Conservation (phyloP, 37 sponge, comb jelly and placozoan species). For the Oopsacas minuta region DNA sequence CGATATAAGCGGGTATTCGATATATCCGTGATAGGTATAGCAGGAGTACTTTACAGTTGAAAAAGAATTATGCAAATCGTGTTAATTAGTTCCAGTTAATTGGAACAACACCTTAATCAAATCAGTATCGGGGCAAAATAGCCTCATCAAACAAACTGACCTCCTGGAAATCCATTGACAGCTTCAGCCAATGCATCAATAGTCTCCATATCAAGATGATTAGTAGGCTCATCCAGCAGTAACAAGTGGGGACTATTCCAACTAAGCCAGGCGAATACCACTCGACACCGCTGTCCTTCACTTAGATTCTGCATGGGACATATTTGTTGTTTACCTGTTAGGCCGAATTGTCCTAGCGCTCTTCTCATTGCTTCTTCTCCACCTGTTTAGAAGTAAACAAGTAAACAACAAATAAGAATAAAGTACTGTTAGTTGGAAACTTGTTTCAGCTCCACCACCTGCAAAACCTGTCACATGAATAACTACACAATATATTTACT, state of each 20-base stretch:
- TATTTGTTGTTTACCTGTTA: constrained; percentile 80
- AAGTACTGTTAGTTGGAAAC: too few relatives aligned
- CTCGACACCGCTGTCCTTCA: constrained; percentile 83
- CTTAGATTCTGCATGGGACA: constrained; percentile 81
- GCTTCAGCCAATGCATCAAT: constrained; percentile 85
- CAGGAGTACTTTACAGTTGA: too few relatives aligned
- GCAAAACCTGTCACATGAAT: too few relatives aligned
- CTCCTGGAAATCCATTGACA: constrained; percentile 71
- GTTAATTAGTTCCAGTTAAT: too few relatives aligned
- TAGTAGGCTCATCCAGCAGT: constrained; percentile 88
- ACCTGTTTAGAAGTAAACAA: neutral
- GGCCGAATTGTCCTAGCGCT: constrained; percentile 69
- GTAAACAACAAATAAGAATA: neutral
- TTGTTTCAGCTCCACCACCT: too few relatives aligned
- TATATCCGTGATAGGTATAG: too few relatives aligned
- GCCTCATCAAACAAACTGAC: neutral
- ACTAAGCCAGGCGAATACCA: constrained; percentile 84
- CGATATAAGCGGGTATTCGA: too few relatives aligned
- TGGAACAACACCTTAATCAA: too few relatives aligned
- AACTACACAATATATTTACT: too few relatives aligned
- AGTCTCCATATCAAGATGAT: constrained; percentile 92
- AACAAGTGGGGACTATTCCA: constrained; percentile 71
- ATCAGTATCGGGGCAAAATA: too few relatives aligned
- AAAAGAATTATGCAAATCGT: too few relatives aligned
- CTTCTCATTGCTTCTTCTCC: constrained; percentile 72